A percentile compares a stretch with the other conserved stretches of the same genome.
These are phyloP conservation scores for Rhodinocichla rosea DNA, from an alignment of 2,113 vertebrate genomes.

Conservation along the genomic window DNA sequence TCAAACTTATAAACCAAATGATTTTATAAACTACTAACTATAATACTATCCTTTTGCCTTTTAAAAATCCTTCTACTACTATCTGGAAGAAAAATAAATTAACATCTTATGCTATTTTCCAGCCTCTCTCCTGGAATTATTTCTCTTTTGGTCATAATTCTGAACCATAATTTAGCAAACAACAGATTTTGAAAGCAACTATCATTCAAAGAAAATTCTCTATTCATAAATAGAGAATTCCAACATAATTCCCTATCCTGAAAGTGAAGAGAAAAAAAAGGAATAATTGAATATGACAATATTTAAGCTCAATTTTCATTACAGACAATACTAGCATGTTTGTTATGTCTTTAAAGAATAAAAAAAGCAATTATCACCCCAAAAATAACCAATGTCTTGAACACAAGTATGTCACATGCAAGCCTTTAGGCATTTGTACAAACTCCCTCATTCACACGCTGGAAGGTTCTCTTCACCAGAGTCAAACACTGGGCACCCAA, in stretches of 20 bases:
- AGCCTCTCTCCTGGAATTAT: background rate
- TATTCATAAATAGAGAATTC: background rate
- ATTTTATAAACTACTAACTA: background rate
- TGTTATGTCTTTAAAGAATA: background rate
- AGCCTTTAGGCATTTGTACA: background rate
- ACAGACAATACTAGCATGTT: background rate
- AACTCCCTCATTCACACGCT: background rate
- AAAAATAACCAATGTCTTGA: background rate
- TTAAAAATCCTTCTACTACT: background rate
- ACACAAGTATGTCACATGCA: background rate
- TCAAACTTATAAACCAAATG: background rate
- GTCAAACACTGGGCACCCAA: background rate
- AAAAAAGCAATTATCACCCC: background rate
- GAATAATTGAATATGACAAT: background rate
- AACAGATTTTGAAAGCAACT: background rate
- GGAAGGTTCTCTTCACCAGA: background rate
- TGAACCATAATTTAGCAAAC: background rate
- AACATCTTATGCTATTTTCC: background rate
- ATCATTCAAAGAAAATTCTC: background rate
- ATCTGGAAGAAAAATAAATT: background rate
- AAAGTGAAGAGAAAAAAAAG: background rate
- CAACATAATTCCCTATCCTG: background rate
- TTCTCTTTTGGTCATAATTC: background rate
- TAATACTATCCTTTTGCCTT: background rate
- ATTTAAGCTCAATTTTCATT: background rate